Conservation (phyloP, 2,797 vertebrate species). For the Eptatretus atami region DNA sequence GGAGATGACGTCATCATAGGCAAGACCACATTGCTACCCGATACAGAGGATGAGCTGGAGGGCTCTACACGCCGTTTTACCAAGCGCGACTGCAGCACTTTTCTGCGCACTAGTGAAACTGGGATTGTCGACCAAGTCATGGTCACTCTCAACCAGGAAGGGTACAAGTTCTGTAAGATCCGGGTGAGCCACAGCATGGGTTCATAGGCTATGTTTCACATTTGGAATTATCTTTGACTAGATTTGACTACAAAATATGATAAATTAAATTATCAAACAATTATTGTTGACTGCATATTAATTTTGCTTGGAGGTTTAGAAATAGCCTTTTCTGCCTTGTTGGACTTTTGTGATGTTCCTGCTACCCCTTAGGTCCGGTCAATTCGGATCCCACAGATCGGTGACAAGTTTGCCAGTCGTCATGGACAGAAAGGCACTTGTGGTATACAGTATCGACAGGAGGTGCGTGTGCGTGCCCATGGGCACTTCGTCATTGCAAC, state of each 20-base stretch:
- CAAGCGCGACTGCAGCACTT: conserved; percentile 86
- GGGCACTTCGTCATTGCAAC: not conserved
- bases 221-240: too few relatives aligned
- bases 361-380: conserved; percentile 42
- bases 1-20: conserved; percentile 95
- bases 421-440: conserved; percentile 96
- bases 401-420: conserved; percentile 91
- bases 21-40: conserved; percentile 55
- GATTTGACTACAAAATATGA: too few relatives aligned
- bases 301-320: too few relatives aligned
- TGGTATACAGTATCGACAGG: conserved; percentile 90
- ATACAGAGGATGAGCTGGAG: conserved; percentile 77
- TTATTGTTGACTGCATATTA: too few relatives aligned
- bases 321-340: too few relatives aligned
- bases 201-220: too few relatives aligned
- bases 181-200: conserved; percentile 22
- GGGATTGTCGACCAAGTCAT: conserved; percentile 97
- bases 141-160: conserved; percentile 94
- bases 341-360: not conserved
- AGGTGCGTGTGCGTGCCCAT: conserved; percentile 20
- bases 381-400: conserved; percentile 83
- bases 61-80: conserved; percentile 63
- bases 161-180: conserved; percentile 98
- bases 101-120: conserved; percentile 72
- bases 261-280: too few relatives aligned